A percentile compares a stretch with the other conserved stretches of the same genome.
Evolutionary conservation across 2,888 invertebrate genomes (phyloP).

Genomic region (Anthrax anthrax): DNA sequence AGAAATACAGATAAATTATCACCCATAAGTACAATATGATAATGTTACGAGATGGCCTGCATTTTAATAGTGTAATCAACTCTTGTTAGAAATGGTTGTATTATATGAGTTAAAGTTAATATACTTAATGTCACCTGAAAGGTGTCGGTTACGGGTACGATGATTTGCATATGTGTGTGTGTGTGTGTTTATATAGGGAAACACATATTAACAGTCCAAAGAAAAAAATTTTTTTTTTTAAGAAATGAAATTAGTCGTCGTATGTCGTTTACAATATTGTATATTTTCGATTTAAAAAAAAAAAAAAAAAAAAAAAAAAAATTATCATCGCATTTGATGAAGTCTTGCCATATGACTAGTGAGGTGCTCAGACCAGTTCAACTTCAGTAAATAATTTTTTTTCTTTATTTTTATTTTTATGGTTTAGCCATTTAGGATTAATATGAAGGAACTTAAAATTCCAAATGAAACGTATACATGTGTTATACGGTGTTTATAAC

Average conservation of each 20-base stretch:
- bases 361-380: no score
- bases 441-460: conserved; percentile 4
- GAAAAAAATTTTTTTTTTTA: no score
- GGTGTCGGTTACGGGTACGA: no score
- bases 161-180: no score
- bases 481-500: no score
- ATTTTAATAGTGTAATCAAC: neutral
- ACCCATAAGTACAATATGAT: neutral
- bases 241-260: neutral
- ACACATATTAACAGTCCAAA: no score
- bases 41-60: no score
- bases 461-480: no score
- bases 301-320: neutral
- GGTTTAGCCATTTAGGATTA: conserved; percentile 5
- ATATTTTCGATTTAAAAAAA: neutral
- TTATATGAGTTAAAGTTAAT: neutral
- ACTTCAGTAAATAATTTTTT: no score
- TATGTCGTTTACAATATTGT: neutral
- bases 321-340: no score
- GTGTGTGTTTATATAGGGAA: no score
- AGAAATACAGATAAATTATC: neutral
- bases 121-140: neutral
- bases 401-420: conserved; percentile 5
- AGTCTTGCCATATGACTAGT: no score
- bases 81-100: neutral